Percentiles rank a stretch among this genome's conserved stretches.
These are phyloP conservation scores for Sinopyrophorus schimmeli DNA, from an alignment of 2,888 invertebrate genomes.

Conservation along the genomic window DNA sequence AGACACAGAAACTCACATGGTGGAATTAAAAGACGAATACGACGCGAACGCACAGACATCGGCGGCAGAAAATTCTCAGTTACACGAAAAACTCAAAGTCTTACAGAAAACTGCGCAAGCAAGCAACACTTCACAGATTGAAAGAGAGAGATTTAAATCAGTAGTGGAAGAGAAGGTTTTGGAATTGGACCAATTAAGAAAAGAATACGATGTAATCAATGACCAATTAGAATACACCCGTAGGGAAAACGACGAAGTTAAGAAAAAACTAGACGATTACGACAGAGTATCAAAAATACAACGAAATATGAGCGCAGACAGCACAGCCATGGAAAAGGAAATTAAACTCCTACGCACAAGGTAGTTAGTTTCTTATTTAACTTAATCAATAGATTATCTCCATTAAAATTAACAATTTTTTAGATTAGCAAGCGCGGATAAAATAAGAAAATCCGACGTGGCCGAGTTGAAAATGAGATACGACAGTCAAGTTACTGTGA, in stretches of 20 bases:
- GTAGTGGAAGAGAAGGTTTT: slow-evolving; percentile 74
- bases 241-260: slow-evolving; percentile 78
- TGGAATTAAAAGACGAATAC: no score
- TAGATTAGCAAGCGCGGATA: slow-evolving; percentile 64
- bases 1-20: slow-evolving; percentile 65
- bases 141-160: slow-evolving; percentile 69
- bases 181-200: slow-evolving; percentile 70
- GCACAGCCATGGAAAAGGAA: slow-evolving; percentile 75
- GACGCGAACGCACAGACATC: no score
- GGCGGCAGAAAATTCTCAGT: no score
- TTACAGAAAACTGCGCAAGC: no score
- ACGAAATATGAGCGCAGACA: slow-evolving; percentile 75
- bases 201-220: slow-evolving; percentile 67
- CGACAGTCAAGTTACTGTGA: slow-evolving; percentile 79
- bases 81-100: no score
- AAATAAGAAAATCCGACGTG: slow-evolving; percentile 75
- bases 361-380: slow-evolving; percentile 45
- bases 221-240: slow-evolving; percentile 75
- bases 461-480: slow-evolving; percentile 81
- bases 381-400: background rate
- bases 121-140: no score
- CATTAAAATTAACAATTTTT: slow-evolving; percentile 31
- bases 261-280: slow-evolving; percentile 80
- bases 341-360: slow-evolving; percentile 69
- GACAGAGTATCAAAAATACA: slow-evolving; percentile 83